phyloP scores from a whole-genome alignment of 1,140 invertebrate genomes.

The Sesamia nonagrioides region DNA sequence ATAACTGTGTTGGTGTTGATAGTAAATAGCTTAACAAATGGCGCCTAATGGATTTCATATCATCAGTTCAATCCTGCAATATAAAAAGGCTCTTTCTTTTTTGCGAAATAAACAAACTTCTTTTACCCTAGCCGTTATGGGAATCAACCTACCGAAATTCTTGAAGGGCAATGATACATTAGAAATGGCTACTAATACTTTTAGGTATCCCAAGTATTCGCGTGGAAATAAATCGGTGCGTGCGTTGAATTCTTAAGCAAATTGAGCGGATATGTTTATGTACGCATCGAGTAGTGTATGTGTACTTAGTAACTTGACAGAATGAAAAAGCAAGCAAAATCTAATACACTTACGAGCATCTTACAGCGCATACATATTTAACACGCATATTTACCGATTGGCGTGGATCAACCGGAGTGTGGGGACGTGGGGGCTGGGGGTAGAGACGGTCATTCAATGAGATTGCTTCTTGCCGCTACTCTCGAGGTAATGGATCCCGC shows the following conservation, averaged over 20 bases:
- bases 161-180: slow-evolving; percentile 37
- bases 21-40: slow-evolving; percentile 31
- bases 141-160: slow-evolving; percentile 20
- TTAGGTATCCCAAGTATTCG: slow-evolving; percentile 28
- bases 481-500: slow-evolving; percentile 87
- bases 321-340: slow-evolving; percentile 85
- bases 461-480: slow-evolving; percentile 88
- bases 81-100: slow-evolving; percentile 17
- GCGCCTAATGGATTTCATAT: slow-evolving; percentile 32
- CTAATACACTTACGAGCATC: slow-evolving; percentile 86
- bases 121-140: neutral
- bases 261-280: slow-evolving; percentile 58
- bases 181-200: slow-evolving; percentile 33
- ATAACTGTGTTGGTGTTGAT: slow-evolving; percentile 35
- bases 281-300: slow-evolving; percentile 58
- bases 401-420: slow-evolving; percentile 74
- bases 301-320: slow-evolving; percentile 67
- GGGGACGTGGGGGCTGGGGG: slow-evolving; percentile 58
- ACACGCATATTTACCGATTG: slow-evolving; percentile 87
- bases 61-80: slow-evolving; percentile 13
- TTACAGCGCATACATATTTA: slow-evolving; percentile 87
- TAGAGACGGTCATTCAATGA: slow-evolving; percentile 87
- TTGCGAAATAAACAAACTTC: slow-evolving; percentile 6
- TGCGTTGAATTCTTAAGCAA: slow-evolving; percentile 61
- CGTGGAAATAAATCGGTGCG: slow-evolving; percentile 57